phyloP scores from a whole-genome alignment of 64 coral and sea anemone genomes.

The Acropora tenuis region DNA sequence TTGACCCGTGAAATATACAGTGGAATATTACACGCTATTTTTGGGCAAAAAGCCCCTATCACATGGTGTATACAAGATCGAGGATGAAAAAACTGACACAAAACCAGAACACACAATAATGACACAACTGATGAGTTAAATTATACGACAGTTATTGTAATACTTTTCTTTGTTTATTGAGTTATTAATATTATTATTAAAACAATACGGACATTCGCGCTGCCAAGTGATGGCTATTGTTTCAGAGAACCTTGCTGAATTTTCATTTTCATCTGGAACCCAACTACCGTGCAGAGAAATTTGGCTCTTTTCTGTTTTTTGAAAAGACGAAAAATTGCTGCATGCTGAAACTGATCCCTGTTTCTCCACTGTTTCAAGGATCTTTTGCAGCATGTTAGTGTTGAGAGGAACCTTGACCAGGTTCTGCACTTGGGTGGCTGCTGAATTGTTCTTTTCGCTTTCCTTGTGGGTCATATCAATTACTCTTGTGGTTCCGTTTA shows the following conservation, averaged over 20 bases:
- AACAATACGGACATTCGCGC: conserved; percentile 13
- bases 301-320: conserved; percentile 12
- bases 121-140: too few relatives aligned
- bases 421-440: background rate
- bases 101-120: background rate
- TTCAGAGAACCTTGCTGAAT: background rate
- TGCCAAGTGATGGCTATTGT: background rate
- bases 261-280: background rate
- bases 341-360: background rate
- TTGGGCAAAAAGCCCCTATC: too few relatives aligned
- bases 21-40: too few relatives aligned
- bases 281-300: background rate
- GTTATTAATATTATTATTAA: background rate
- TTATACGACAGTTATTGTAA: too few relatives aligned
- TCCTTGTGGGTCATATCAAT: background rate
- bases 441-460: background rate
- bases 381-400: conserved; percentile 15
- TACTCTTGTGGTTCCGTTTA: background rate
- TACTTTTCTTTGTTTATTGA: too few relatives aligned
- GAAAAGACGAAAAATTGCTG: conserved; percentile 16
- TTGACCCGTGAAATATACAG: too few relatives aligned
- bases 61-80: too few relatives aligned
- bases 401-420: background rate
- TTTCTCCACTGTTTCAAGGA: conserved; percentile 2
- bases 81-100: background rate